Evolutionary conservation across 2,888 invertebrate genomes (phyloP), one percentile per base, ranked within the genome.

Genomic region (Calameuta idolon): DNA sequence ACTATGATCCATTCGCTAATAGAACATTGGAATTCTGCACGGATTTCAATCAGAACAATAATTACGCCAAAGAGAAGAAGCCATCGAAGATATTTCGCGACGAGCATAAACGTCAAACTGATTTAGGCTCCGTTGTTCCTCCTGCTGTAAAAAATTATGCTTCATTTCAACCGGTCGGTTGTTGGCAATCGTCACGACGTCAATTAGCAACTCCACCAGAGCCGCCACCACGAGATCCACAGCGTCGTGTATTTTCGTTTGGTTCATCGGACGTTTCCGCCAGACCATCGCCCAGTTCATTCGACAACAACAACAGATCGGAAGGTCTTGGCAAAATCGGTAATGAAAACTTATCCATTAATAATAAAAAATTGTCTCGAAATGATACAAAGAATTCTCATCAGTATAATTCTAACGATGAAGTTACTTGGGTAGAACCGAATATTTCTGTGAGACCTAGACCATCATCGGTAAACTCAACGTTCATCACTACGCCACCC

Each of bases 181-280:
- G 55, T 55, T 55, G 55, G 34, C 79, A 74, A 77, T 55, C 55
- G 55, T 55, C 55, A 55, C 23, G 55, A 23, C 55, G 55, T 55
- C 55, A 55, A 1, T 78, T 77, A 35, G 69, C 78, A 30, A 82
- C 94, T 69, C 96, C 96, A 9, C 96, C 97, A 0, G 95, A 95
- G 4, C 96, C 96, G 37, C 96, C 97, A 0, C 96, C 96, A n/a
- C 92, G 96, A 84, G 96, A 96, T 91, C 96, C 95, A 82, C 93
- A 94, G 85, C 93, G 95, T 80, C 86, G 75, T 79, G 82, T 35
- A 77, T 86, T 76, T 76, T 79, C 69, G 12, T 85, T 69, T n/a
- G 74, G 81, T 15, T 86, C 77, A 35, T 71, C 12, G 2, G 71
- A 71, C 71, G 71, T 23, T 34, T 31, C 71, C 12, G 55, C 2